Percentiles rank a stretch among this genome's conserved stretches.
These are phyloP conservation scores for Lasioglossum vierecki DNA, from an alignment of 2,888 invertebrate species.

Conservation along the genomic window DNA sequence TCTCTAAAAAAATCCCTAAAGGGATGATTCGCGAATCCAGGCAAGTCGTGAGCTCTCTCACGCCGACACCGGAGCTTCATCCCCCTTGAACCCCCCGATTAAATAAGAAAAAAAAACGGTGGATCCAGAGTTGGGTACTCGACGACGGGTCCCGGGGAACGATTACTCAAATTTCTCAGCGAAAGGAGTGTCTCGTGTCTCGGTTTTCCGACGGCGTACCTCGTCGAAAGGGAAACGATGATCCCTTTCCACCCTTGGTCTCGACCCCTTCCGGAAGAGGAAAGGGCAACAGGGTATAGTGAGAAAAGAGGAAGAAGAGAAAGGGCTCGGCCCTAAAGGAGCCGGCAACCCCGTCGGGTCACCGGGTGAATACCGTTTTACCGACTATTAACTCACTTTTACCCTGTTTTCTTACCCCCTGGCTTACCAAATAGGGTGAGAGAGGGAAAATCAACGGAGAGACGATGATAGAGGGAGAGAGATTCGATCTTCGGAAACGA, in stretches of 20 bases:
- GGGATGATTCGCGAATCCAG: neutral
- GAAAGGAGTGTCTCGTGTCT: conserved; percentile 74
- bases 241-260: conserved; percentile 41
- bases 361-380: conserved; percentile 83
- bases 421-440: neutral
- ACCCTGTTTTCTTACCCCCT: conserved; percentile 77
- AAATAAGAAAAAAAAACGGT: neutral
- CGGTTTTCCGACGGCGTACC: conserved; percentile 54
- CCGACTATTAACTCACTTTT: conserved; percentile 84
- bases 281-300: conserved; percentile 21
- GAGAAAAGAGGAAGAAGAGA: conserved; percentile 56
- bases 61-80: conserved; percentile 34
- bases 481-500: conserved; percentile 8
- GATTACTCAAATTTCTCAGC: conserved; percentile 79
- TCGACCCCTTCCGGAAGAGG: conserved; percentile 60
- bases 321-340: conserved; percentile 48
- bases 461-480: no score
- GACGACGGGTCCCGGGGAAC: conserved; percentile 42
- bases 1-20: neutral
- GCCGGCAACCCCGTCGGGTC: conserved; percentile 76
- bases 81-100: neutral
- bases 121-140: conserved; percentile 36
- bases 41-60: conserved; percentile 38
- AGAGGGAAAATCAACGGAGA: conserved; percentile 11
- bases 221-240: conserved; percentile 53